Conservation (phyloP, 2,888 invertebrate genomes). For the Brachyopa scutellaris region DNA sequence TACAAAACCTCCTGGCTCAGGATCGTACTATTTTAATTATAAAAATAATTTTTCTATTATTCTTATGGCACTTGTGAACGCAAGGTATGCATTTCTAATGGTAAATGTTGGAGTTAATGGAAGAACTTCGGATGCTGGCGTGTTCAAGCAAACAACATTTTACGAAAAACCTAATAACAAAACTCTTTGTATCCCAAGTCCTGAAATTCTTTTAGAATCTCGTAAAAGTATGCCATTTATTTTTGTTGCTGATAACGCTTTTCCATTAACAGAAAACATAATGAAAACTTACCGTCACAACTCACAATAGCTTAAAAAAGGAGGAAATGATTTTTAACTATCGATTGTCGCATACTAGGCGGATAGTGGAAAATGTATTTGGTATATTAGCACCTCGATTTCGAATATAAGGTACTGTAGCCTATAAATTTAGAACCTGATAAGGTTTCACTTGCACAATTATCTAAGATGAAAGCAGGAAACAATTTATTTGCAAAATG, state of each 20-base stretch:
- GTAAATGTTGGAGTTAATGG: slow-evolving; percentile 13
- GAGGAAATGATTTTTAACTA: slow-evolving; percentile 47
- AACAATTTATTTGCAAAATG: not conserved
- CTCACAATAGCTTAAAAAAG: slow-evolving; percentile 24
- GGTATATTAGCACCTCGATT: slow-evolving; percentile 42
- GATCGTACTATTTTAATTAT: too few species aligned
- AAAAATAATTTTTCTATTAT: too few species aligned
- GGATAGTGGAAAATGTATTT: slow-evolving; percentile 58
- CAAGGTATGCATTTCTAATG: too few species aligned
- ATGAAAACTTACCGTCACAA: slow-evolving; percentile 21
- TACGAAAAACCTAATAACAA: slow-evolving; percentile 8
- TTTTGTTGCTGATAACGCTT: slow-evolving; percentile 54
- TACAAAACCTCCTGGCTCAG: slow-evolving; percentile 10
- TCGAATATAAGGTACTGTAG: slow-evolving; percentile 32
- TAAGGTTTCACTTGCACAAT: slow-evolving; percentile 39
- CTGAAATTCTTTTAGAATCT: too few species aligned
- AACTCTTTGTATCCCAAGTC: too few species aligned
- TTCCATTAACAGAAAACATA: slow-evolving; percentile 50
- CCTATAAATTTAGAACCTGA: slow-evolving; percentile 33
- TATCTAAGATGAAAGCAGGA: not conserved
- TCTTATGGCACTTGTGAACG: too few species aligned
- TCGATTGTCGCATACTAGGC: slow-evolving; percentile 22
- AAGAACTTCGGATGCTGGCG: slow-evolving; percentile 4
- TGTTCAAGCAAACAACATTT: slow-evolving; percentile 15
- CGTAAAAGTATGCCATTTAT: slow-evolving; percentile 24